Evolutionary conservation across 2,797 vertebrate genomes (phyloP), one percentile per base, ranked within the genome.

Genomic region (Lepus townsendii): DNA sequence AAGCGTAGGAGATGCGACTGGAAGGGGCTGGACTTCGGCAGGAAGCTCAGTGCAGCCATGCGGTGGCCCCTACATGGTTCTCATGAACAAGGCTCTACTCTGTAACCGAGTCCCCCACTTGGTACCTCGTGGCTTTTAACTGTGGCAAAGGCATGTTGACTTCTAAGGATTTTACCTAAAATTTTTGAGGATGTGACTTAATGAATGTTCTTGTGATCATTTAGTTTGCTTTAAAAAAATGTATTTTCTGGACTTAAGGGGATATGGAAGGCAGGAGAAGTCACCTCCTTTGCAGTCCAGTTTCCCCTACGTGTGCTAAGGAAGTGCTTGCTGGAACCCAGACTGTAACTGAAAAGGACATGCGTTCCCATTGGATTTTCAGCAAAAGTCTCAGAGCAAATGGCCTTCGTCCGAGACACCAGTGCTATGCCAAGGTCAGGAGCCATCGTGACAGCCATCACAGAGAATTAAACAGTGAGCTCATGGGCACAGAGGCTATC

Each of bases 161-260:
- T 42, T 71, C 63, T 30, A 82, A n/a, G 20, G 27, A 57, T 77
- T 76, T 92, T 76, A 82, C 13, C 66, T 50, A 68, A 38, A 68
- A 68, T 78, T 89, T 85, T 92, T 76, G 93, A 96, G 62, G 26
- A 65, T 65, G 20, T 63, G 54, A 30, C 83, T 96, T 90, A 62
- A 57, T 54, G 26, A 57, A 63, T 54, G 26, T 73, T 90, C 66
- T 38, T 50, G 69, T 86, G 50, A 95, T 52, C 82, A 89, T 52
- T 91, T 71, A 60, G 88, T 83, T 89, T 91, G 57, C 84, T 72
- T 73, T 26, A 57, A 79, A 66, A 27, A 89, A 30, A 17, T 91
- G 54, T 60, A 27, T 80, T 83, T 83, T 50, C 35, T 42, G 35
- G 62, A 76, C 32, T 88, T 83, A 82, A 92, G 86, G 24, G 57